phyloP scores from a whole-genome alignment of 1,140 invertebrate species.

The Pogonomyrmex barbatus region DNA sequence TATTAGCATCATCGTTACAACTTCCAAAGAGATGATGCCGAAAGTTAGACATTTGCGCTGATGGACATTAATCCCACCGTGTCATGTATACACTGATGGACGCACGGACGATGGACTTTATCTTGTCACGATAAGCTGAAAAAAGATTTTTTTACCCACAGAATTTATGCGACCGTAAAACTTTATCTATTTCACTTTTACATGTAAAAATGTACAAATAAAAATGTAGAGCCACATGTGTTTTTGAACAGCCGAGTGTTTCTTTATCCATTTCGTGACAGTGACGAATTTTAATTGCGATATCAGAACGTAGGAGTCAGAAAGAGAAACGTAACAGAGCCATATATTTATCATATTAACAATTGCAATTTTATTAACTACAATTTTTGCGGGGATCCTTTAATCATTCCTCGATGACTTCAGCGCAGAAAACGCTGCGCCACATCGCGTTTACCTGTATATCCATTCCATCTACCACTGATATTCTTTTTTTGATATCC shows the following conservation, averaged over 20 bases:
- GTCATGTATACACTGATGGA: constrained; percentile 16
- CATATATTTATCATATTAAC: constrained; percentile 7
- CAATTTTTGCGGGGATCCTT: constrained; percentile 32
- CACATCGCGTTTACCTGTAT: neutral
- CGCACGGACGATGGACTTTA: constrained; percentile 37
- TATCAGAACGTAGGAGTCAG: neutral
- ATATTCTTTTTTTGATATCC: constrained; percentile 40
- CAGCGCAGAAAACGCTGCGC: neutral
- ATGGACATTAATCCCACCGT: constrained; percentile 9
- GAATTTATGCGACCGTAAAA: constrained; percentile 49
- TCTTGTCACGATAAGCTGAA: constrained; percentile 20
- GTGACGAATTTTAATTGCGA: constrained; percentile 30
- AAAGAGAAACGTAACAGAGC: neutral
- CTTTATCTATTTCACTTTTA: constrained; percentile 37
- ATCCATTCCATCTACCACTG: constrained; percentile 2
- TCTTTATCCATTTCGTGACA: constrained; percentile 9
- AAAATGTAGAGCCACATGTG: neutral
- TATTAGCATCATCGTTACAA: constrained; percentile 51
- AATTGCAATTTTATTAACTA: constrained; percentile 10
- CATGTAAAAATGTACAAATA: neutral
- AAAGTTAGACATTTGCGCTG: constrained; percentile 21
- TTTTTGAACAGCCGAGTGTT: constrained; percentile 29
- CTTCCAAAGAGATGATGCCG: neutral
- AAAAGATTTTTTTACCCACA: neutral
- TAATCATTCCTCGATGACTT: constrained; percentile 11